Evolutionary conservation across 2,888 invertebrate genomes (phyloP), one percentile per base, ranked within the genome.

Genomic region (Platycnemis pennipes): DNA sequence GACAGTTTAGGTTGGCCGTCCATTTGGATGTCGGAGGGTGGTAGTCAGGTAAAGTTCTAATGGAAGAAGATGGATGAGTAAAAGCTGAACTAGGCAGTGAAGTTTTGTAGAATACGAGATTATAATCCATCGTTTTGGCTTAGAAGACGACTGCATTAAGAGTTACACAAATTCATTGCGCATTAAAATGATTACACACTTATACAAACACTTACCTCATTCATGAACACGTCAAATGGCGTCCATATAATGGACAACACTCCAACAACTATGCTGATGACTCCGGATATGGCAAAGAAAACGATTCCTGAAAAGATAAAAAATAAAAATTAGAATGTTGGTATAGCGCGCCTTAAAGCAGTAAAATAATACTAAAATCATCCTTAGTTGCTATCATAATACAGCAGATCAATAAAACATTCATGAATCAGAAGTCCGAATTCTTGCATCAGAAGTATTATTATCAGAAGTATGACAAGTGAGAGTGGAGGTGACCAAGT

Each of bases 211-310:
- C 85, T 95, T 94, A 96, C 96, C 95, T 97, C 97, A 95, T 96
- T 96, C 96, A 98, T 96, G 95, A 98, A 96, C 88, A 97, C 95
- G 95, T 97, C 97, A 88, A 97, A 96, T 0, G 98, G 97, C 0
- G 97, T 97, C 96, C 97, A 97, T 88, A 97, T 96, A 94, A 97
- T 96, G 1, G 97, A 97, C 0, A 96, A 95, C 37, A 97, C 95
- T 0, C 97, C 97, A n/a, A 97, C 95, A 0, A 96, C 94, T 2
- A 97, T 95, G 5, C 97, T 95, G 0, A 97, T 95, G 0, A 96
- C 95, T 0, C 97, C 97, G 96, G 96, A 96, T 0, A 96, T 95
- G 22, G 96, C 96, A 94, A 96, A 96, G 0, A 96, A 96, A 31
- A 96, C 95, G 0, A 96, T 95, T 95, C 96, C 97, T 97, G 96